These are phyloP conservation scores for Microcebus jonahi DNA, from an alignment of 2,113 vertebrate genomes.

Conservation along the genomic window DNA sequence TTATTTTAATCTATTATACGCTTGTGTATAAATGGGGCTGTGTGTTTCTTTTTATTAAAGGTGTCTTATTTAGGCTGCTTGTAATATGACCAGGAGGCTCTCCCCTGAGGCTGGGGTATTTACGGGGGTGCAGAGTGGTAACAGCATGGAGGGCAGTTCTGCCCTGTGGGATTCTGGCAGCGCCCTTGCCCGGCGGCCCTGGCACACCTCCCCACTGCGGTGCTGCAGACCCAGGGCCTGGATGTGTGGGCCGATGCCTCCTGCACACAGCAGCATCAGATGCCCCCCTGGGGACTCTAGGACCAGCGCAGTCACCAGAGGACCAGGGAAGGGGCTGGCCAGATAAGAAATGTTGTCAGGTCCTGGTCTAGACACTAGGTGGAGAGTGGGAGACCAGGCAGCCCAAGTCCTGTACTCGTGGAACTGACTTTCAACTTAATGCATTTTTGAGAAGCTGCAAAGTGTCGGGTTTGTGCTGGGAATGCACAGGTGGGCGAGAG, in stretches of 20 bases:
- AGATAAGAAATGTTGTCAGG: not conserved
- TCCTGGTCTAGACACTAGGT: not conserved
- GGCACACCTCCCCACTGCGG: too few relatives aligned
- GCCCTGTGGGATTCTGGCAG: not conserved
- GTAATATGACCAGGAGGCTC: slow-evolving; percentile 1
- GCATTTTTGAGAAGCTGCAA: not conserved
- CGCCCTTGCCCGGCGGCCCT: not conserved
- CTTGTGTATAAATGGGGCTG: slow-evolving; percentile 61
- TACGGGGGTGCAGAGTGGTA: not conserved
- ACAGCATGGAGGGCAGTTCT: not conserved
- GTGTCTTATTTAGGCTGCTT: slow-evolving; percentile 49
- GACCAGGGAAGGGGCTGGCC: not conserved
- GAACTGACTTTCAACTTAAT: not conserved
- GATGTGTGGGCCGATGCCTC: not conserved
- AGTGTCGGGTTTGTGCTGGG: not conserved
- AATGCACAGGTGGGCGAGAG: not conserved
- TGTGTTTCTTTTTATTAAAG: slow-evolving; percentile 73
- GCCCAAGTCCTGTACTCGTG: not conserved
- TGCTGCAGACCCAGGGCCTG: not conserved
- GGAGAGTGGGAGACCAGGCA: not conserved
- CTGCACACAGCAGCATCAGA: not conserved
- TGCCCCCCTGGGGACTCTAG: not conserved
- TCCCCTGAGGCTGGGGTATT: not conserved
- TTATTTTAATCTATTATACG: slow-evolving; percentile 73
- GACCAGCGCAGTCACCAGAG: not conserved